phyloP scores from a whole-genome alignment of 2,888 invertebrate species.

The Pollenia amentaria region DNA sequence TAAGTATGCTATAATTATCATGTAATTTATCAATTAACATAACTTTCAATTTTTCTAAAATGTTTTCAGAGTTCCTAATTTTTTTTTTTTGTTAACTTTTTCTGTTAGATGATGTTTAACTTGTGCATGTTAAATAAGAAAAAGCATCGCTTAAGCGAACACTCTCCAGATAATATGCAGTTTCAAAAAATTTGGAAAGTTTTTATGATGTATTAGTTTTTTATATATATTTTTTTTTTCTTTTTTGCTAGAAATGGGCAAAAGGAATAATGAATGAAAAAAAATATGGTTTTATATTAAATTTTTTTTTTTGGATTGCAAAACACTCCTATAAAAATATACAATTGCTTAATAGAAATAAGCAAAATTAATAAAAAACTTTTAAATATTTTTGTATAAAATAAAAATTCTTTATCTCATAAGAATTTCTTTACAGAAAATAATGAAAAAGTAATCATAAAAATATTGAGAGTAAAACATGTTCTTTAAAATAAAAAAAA shows the following conservation, averaged over 20 bases:
- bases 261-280: slow-evolving; percentile 50
- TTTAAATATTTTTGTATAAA: not conserved
- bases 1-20: slow-evolving; percentile 73
- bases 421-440: no score
- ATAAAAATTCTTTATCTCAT: no score
- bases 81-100: slow-evolving; percentile 13
- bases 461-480: no score
- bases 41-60: slow-evolving; percentile 63
- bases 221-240: slow-evolving; percentile 9
- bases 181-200: no score
- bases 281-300: slow-evolving; percentile 37
- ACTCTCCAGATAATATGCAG: slow-evolving; percentile 66
- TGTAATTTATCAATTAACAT: slow-evolving; percentile 74
- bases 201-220: no score
- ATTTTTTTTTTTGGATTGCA: slow-evolving; percentile 11
- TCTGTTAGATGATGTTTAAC: slow-evolving; percentile 2
- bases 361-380: slow-evolving; percentile 1
- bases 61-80: slow-evolving; percentile 15
- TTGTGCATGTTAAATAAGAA: slow-evolving; percentile 51
- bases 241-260: slow-evolving; percentile 43
- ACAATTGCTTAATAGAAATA: slow-evolving; percentile 37
- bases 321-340: slow-evolving; percentile 44
- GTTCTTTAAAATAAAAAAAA: no score
- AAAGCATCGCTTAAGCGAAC: slow-evolving; percentile 62
- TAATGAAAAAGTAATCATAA: no score